Evolutionary conservation across 1,140 invertebrate genomes (phyloP).

Genomic region (Microplitis mediator): DNA sequence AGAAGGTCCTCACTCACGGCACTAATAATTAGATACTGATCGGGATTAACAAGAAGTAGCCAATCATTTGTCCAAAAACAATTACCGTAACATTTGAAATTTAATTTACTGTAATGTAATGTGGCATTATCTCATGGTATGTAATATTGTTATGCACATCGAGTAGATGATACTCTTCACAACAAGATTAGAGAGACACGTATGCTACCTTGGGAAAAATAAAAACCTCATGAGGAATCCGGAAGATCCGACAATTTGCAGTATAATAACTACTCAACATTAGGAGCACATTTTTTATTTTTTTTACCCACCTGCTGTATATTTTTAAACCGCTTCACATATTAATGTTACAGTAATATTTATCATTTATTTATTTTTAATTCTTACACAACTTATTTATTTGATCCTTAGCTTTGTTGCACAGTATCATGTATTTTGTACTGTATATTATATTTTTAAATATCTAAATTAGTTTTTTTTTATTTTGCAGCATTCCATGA

Average conservation of each 20-base stretch:
- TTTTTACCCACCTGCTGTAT: too few relatives aligned
- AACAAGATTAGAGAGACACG: neutral
- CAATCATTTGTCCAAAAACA: too few relatives aligned
- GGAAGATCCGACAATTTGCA: neutral
- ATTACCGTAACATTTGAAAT: too few relatives aligned
- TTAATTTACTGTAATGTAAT: too few relatives aligned
- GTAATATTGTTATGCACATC: neutral
- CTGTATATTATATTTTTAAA: neutral
- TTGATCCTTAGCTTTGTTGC: conserved; percentile 7
- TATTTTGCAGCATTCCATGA: conserved; percentile 57
- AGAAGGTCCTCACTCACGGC: too few relatives aligned
- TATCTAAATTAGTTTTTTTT: conserved; percentile 28
- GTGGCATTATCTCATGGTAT: neutral
- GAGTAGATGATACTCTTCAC: neutral
- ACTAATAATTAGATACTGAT: too few relatives aligned
- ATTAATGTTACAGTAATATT: neutral
- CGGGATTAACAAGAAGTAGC: too few relatives aligned
- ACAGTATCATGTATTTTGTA: neutral
- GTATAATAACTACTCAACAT: neutral
- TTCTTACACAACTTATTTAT: conserved; percentile 20
- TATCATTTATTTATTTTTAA: neutral
- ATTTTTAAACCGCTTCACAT: too few relatives aligned
- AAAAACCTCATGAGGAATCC: neutral
- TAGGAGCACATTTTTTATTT: too few relatives aligned
- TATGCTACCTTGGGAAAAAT: neutral